Base-by-base conservation (phyloP, 2,113 vertebrate species). In the Addax nasomaculatus region DNA sequence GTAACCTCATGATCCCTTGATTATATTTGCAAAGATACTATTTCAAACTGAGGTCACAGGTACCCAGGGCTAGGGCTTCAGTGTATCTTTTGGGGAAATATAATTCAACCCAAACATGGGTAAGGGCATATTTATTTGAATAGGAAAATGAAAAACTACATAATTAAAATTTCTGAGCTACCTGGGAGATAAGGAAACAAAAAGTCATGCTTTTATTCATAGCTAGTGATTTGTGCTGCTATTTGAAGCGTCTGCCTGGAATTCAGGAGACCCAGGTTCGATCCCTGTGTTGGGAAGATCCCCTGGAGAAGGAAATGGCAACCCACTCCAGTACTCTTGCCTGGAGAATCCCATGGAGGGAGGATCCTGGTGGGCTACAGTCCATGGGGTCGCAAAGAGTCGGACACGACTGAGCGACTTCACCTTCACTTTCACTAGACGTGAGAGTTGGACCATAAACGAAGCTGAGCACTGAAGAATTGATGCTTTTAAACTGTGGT, bases 81-180 rank as follows among this genome's bases (percentile, higher is more conserved):
- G 1, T 51, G 4, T 9, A 43, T 70, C 47, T 88, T 86, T 39
- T 53, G 0, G 39, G 33, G 29, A 89, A 57, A 73, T 13, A 36
- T 4, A 47, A 10, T 43, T 60, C 13, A 83, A 90, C 14, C 47
- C 7, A 7, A 60, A 47, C 6, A 23, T 14, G 11, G 13, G 10
- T 7, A 57, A 89, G 90, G 2, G 0, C 36, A 96, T 12, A 29
- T 87, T 78, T 91, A 53, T 78, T 88, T 78, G 62, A 92, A 12
- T 47, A 4, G 49, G 60, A 89, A 97, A 97, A 27, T 62, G 45
- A 81, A 85, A 85, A 90, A 92, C 9, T 29, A 2, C 30, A 43
- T 92, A 97, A 89, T 27, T 79, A 90, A 80, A 10, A 80, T 85
- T 95, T 81, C 89, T 96, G 67, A 93, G 53, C 25, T 36, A 45